These are phyloP conservation scores for Leuciscus idus DNA, from an alignment of 2,113 vertebrate genomes.

Conservation along the genomic window DNA sequence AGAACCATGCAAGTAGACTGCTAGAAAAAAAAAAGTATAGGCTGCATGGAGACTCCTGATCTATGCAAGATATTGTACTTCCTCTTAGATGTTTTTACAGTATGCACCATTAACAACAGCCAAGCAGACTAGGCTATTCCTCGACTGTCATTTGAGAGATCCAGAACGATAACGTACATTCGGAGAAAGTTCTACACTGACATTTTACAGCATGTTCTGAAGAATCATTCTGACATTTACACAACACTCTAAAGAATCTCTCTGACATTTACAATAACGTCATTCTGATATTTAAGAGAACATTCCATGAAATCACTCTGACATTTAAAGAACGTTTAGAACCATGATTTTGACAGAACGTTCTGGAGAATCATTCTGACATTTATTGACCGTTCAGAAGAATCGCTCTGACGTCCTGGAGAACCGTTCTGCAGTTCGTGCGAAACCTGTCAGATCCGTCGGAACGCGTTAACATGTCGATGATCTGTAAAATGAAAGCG, in stretches of 20 bases:
- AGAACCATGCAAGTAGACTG: no score
- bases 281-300: background rate
- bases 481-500: constrained; percentile 40
- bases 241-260: background rate
- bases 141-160: background rate
- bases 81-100: background rate
- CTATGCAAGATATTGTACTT: background rate
- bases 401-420: background rate
- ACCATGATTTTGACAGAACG: no score
- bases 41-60: background rate
- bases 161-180: background rate
- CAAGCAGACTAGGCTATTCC: background rate
- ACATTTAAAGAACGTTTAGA: background rate
- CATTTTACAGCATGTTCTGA: background rate
- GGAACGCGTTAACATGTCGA: background rate
- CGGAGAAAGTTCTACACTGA: background rate
- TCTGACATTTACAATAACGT: background rate
- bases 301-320: background rate
- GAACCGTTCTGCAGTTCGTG: background rate
- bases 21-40: background rate
- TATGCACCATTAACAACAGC: background rate
- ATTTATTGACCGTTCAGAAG: background rate
- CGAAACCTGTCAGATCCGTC: background rate
- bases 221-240: background rate
- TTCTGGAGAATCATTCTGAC: background rate